Evolutionary conservation across 2,888 invertebrate genomes (phyloP), one percentile per base, ranked within the genome.

Genomic region (Cantharis lateralis): DNA sequence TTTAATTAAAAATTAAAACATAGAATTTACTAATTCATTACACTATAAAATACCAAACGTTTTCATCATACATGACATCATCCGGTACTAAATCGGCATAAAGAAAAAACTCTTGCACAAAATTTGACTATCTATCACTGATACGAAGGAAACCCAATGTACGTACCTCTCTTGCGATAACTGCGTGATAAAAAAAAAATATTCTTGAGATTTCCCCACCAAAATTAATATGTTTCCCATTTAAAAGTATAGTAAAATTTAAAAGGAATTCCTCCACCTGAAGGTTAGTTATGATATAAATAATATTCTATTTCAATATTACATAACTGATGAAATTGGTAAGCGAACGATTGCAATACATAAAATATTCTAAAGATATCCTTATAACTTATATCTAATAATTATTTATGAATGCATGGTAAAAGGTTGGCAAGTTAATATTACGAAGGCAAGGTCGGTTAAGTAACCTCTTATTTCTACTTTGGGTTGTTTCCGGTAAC

Each of bases 391-490:
- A 24, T 9, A 69, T 26, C 70, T 24, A 69, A 28, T 28, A 28
- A 11, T 70, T 64, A 74, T 77, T 48, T 69, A 74, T 77, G 63
- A 74, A 72, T 72, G 66, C 72, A 70, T 72, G 72, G 78, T 78
- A 80, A 80, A 79, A 78, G 78, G 74, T 74, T 76, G 80, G 80
- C 80, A 79, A 80, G 76, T 75, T 74, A 74, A 76, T 80, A 78
- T 76, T 80, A 78, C 76, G 70, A 77, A 72, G 78, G 78, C 82
- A 82, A 82, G 82, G 82, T 78, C 78, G 79, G 75, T 76, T 76
- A 78, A 78, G 78, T 76, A 78, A 80, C 81, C 80, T 81, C 79
- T 79, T 80, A 78, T 75, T 79, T 75, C 75, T 77, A 79, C 71
- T 79, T 80, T 76, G 62, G 76, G 74, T 77, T 76, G 70, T 74